Evolutionary conservation across 2,797 vertebrate genomes (phyloP), one percentile per base, ranked within the genome.

Genomic region (Geotrypetes seraphini): DNA sequence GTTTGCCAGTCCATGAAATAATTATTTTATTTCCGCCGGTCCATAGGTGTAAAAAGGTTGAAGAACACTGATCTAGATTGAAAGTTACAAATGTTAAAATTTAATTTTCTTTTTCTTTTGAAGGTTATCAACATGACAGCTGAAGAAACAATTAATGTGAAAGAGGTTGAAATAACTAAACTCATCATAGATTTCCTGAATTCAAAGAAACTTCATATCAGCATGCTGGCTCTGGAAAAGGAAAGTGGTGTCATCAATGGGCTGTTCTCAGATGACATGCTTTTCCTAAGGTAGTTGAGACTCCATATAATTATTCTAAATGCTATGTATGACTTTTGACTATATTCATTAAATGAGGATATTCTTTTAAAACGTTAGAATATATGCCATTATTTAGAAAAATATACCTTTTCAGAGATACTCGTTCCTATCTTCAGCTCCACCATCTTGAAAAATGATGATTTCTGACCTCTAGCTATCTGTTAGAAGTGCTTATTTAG

Each of bases 241-340:
- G 95, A 98, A 71, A 96, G 95, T 1, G 91, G 95, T 1, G 81
- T 98, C 53, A 97, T 98, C 29, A 97, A 98, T 43, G 95, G 95
- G 8, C 84, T 98, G 7, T 98, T 90, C 75, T 97, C 94, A 10
- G 95, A 98, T 38, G 95, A 98, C 56, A 98, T 98, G 95, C 90
- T 98, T 49, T 98, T 98, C 57, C 78, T 98, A 49, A 92, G 95
- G 95, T 96, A n/a, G n/a, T n/a, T n/a, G n/a, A n/a, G n/a, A n/a
- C n/a, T 48, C n/a, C n/a, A n/a, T n/a, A n/a, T n/a, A n/a, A n/a
- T n/a, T n/a, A n/a, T n/a, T n/a, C n/a, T n/a, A n/a, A n/a, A n/a
- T n/a, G n/a, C n/a, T 24, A 6, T 20, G 19, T 9, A 39, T 1
- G 3, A 19, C 33, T 3, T 29, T 29, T 8, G 3, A 10, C 28